phyloP scores from a whole-genome alignment of 2,888 invertebrate species.

The Mactromeris polynyma region DNA sequence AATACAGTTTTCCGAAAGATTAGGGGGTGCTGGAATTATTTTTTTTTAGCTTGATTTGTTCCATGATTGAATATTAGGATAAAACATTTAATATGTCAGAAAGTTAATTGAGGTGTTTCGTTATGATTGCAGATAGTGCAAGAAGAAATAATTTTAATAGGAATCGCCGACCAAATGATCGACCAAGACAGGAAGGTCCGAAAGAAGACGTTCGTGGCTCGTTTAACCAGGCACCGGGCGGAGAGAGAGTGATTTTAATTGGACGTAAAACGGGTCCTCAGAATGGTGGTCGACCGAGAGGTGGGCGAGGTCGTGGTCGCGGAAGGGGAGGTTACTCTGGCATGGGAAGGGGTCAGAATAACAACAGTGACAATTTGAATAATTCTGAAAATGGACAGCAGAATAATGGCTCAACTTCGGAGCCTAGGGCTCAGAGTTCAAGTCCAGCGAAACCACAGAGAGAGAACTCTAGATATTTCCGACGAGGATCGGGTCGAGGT shows the following conservation, averaged over 20 bases:
- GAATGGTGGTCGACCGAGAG: constrained; percentile 49
- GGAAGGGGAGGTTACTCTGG: constrained; percentile 30
- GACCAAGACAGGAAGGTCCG: constrained; percentile 27
- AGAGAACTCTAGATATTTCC: constrained; percentile 15
- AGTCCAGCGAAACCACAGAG: constrained; percentile 18
- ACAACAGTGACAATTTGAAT: constrained; percentile 9
- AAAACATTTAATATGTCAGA: background rate
- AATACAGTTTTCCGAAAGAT: too few relatives aligned
- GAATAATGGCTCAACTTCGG: background rate
- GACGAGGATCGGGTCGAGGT: constrained; percentile 29
- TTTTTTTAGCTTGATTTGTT: too few relatives aligned
- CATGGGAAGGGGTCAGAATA: constrained; percentile 14
- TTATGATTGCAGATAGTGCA: constrained; percentile 11
- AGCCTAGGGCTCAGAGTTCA: background rate
- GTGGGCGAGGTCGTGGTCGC: constrained; percentile 58
- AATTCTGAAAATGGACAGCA: background rate
- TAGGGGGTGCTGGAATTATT: too few relatives aligned
- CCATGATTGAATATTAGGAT: background rate
- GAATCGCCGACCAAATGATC: constrained; percentile 38
- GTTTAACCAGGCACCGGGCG: constrained; percentile 48
- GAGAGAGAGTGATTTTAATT: constrained; percentile 69
- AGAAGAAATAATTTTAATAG: constrained; percentile 26
- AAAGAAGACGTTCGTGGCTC: constrained; percentile 37
- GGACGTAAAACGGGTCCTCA: constrained; percentile 63
- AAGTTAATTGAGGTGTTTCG: background rate